Conservation (phyloP, 2,888 invertebrate species). For the Peribatodes rhomboidaria region DNA sequence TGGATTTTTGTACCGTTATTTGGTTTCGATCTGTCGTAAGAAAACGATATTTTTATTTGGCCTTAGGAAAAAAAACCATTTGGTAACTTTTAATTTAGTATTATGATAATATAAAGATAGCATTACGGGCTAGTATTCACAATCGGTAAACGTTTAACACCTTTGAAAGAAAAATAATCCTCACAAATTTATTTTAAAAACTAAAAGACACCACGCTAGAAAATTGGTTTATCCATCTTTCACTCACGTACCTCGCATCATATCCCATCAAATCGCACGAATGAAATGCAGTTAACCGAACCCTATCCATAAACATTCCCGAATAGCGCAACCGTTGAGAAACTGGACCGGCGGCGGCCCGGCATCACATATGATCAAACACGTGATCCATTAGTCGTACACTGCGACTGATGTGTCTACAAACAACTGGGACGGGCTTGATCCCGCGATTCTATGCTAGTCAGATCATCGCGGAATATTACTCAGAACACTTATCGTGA, state of each 20-base stretch:
- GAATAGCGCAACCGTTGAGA: constrained; percentile 20
- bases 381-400: constrained; percentile 46
- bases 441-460: constrained; percentile 11
- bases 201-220: no score
- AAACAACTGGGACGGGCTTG: constrained; percentile 32
- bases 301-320: constrained; percentile 22
- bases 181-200: not conserved
- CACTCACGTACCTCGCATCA: not conserved
- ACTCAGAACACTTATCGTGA: constrained; percentile 28
- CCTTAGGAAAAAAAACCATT: no score
- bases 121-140: no score
- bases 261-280: not conserved
- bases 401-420: constrained; percentile 35
- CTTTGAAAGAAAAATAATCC: not conserved
- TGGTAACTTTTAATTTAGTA: no score
- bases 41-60: not conserved
- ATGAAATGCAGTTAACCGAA: constrained; percentile 17
- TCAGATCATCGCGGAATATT: constrained; percentile 27
- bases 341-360: constrained; percentile 22
- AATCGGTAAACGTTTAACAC: no score
- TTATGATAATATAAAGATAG: no score
- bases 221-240: not conserved
- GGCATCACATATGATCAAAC: constrained; percentile 43
- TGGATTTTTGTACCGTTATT: constrained; percentile 13
- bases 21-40: constrained; percentile 3